Base-by-base conservation (phyloP, 2,888 invertebrate species). In the Epiblema foenella region DNA sequence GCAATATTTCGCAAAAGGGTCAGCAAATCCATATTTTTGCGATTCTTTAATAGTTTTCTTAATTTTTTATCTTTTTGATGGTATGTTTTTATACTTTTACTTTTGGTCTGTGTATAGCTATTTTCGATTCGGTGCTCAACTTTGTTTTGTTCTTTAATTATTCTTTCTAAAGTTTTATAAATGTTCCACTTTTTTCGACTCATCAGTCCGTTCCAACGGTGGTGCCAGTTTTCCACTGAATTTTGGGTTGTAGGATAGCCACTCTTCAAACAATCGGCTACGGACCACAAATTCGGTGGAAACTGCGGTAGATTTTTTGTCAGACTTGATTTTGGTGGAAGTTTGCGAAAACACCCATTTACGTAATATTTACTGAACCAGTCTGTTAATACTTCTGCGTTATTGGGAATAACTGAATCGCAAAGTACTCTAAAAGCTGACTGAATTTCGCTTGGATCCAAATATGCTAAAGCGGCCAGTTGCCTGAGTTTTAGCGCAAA, bases 281-380 rank as follows among this genome's bases (percentile, higher is more conserved):
- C 9, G 18, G 20, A 18, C 11, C 18, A 18, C 52, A 52, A 52
- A n/a, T 52, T 18, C 11, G n/a, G n/a, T n/a, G n/a, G n/a, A n/a
- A n/a, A 9, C 11, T 52, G 20, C 11, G 10, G 20, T 1, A 11
- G 20, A 4, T 7, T 52, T 52, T 20, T 11, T 18, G 8, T 52
- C 20, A 52, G 20, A 20, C 52, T 20, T 10, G 11, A 52, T 52
- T 52, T 52, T 20, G 18, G 7, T 51, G 7, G 18, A 51, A 51
- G 17, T 51, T 18, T 51, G 18, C 18, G 51, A 18, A 51, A 51
- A 18, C 9, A 20, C 18, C 20, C 52, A 20, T 52, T 52, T 18
- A 52, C 52, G 52, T 52, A 18, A 10, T 52, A 20, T 52, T 20
- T 52, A 52, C 20, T 52, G n/a, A 52, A 52, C 20, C 52, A 52